These are phyloP conservation scores for Cladopsammia gracilis DNA, from an alignment of 64 coral and sea anemone species.

Conservation along the genomic window DNA sequence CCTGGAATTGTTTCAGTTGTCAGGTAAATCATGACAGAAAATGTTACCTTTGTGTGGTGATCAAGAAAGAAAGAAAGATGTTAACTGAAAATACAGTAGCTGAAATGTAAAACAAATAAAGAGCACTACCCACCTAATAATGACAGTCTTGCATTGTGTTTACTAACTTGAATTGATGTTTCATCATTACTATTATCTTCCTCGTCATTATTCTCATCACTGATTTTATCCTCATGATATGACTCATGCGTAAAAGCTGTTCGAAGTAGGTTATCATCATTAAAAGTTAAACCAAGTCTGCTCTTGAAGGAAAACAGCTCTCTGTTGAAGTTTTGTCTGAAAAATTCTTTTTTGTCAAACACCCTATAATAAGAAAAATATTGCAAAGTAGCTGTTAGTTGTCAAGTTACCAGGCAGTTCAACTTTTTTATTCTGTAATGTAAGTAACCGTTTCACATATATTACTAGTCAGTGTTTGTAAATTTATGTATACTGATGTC, in stretches of 20 bases:
- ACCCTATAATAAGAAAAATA: constrained; percentile 61
- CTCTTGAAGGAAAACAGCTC: constrained; percentile 94
- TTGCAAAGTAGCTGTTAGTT: background rate
- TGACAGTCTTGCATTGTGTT: constrained; percentile 84
- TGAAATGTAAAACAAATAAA: background rate
- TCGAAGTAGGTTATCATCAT: constrained; percentile 58
- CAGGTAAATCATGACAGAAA: too few species aligned
- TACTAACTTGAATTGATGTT: constrained; percentile 20
- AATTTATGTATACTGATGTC: too few species aligned
- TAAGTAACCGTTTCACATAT: background rate
- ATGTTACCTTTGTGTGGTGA: background rate
- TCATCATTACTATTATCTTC: background rate
- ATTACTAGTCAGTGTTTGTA: too few species aligned
- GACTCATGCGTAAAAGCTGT: constrained; percentile 79
- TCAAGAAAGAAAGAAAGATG: background rate
- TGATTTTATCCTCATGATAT: constrained; percentile 45
- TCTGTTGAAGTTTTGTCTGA: constrained; percentile 84
- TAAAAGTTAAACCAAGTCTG: constrained; percentile 75
- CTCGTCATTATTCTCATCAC: background rate
- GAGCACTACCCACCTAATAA: constrained; percentile 70
- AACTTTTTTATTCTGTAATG: background rate
- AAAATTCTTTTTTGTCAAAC: constrained; percentile 96
- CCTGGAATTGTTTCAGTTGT: too few species aligned
- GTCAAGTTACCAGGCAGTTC: background rate
- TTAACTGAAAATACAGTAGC: background rate